Evolutionary conservation across 2,113 vertebrate genomes (phyloP).

Genomic region (Urocynchramus pylzowi): DNA sequence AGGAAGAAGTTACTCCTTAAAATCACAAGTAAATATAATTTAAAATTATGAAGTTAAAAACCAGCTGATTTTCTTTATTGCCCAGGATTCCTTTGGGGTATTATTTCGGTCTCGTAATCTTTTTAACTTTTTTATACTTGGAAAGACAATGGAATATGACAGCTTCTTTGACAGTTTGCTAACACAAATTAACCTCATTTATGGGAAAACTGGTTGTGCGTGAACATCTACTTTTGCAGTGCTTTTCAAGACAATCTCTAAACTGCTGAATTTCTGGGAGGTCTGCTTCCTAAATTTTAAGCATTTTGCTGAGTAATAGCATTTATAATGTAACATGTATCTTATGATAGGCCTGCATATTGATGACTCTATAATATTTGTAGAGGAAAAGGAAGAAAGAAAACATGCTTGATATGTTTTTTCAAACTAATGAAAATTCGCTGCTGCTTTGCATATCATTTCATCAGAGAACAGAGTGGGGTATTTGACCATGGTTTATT

Average conservation of each 20-base stretch:
- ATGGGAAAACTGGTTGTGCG: constrained; percentile 15
- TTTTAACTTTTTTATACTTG: constrained; percentile 30
- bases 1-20: background rate
- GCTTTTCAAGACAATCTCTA: background rate
- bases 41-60: background rate
- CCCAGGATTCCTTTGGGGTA: constrained; percentile 20
- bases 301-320: background rate
- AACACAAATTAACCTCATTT: constrained; percentile 67
- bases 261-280: background rate
- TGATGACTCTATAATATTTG: background rate
- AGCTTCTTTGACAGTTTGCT: constrained; percentile 61
- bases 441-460: background rate
- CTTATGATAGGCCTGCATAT: background rate
- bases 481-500: background rate
- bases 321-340: background rate
- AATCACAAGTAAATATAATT: background rate
- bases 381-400: background rate
- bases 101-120: constrained; percentile 38
- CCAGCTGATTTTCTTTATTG: background rate
- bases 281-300: background rate
- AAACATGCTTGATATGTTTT: background rate
- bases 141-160: constrained; percentile 63
- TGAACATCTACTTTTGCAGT: background rate
- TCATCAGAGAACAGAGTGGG: background rate
- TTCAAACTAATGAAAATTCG: background rate